Evolutionary conservation across 2,888 invertebrate species (phyloP).

Genomic region (Watsonalla cultraria): DNA sequence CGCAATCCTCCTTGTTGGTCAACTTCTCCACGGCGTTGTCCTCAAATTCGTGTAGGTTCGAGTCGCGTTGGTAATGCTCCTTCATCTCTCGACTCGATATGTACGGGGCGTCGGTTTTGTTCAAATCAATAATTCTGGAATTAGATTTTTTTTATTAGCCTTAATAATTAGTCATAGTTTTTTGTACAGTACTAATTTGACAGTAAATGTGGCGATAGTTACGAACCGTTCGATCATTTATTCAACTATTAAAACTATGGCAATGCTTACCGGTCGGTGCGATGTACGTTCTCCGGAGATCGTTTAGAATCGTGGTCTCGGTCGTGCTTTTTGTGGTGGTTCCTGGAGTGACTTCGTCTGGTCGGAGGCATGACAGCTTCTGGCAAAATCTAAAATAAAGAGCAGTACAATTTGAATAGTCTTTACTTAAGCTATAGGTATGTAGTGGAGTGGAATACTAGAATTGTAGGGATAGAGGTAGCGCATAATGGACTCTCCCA

Average conservation of each 20-base stretch:
- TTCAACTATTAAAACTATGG: background rate
- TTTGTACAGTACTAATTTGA: no score
- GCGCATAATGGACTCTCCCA: no score
- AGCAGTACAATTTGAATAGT: background rate
- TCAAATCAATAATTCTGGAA: conserved; percentile 72
- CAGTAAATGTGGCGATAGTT: no score
- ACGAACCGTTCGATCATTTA: no score
- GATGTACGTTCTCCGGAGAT: conserved; percentile 66
- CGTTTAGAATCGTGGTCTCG: conserved; percentile 62
- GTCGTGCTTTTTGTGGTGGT: conserved; percentile 68
- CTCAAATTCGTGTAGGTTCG: conserved; percentile 49
- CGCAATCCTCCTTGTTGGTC: conserved; percentile 67
- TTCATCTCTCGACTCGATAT: conserved; percentile 59
- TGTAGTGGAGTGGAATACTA: background rate
- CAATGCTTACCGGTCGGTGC: conserved; percentile 57
- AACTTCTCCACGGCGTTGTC: conserved; percentile 68
- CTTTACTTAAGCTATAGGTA: background rate
- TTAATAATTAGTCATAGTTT: background rate
- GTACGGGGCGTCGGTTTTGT: conserved; percentile 67
- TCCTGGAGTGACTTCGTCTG: conserved; percentile 66
- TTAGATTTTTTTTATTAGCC: background rate
- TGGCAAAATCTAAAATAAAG: conserved; percentile 56
- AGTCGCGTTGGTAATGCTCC: conserved; percentile 52
- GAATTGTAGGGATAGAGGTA: no score
- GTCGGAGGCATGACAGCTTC: conserved; percentile 74